These are phyloP conservation scores for Frankliniella fusca DNA, from an alignment of 2,888 invertebrate genomes.

Conservation along the genomic window DNA sequence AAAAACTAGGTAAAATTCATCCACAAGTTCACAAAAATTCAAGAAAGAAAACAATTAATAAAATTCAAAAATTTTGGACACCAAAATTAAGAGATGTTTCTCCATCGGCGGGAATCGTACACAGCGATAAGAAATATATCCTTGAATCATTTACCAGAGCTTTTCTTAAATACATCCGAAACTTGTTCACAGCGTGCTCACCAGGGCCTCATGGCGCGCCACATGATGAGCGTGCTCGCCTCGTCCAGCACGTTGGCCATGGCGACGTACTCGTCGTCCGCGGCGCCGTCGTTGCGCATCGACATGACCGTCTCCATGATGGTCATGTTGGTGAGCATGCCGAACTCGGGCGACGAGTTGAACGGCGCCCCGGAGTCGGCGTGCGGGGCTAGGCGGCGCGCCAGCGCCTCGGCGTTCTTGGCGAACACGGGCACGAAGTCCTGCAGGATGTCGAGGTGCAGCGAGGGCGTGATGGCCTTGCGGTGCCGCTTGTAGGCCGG, in stretches of 20 bases:
- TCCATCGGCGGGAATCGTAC: too few relatives aligned
- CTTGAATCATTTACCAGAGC: too few relatives aligned
- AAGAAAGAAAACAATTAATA: too few relatives aligned
- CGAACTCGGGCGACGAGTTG: neutral
- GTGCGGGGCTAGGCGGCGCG: neutral
- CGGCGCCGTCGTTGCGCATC: neutral
- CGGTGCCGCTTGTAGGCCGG: constrained; percentile 2
- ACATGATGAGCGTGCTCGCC: neutral
- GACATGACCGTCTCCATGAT: constrained; percentile 18
- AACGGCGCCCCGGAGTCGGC: neutral
- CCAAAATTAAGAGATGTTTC: too few relatives aligned
- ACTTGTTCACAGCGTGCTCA: neutral
- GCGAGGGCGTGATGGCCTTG: constrained; percentile 15
- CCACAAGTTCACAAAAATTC: too few relatives aligned
- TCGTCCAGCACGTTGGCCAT: neutral
- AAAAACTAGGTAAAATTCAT: too few relatives aligned
- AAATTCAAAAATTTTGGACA: neutral
- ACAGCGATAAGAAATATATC: too few relatives aligned
- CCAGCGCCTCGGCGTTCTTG: constrained; percentile 23
- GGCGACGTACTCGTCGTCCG: neutral
- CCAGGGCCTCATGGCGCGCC: constrained; percentile 11
- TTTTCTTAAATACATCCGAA: neutral
- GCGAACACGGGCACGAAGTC: constrained; percentile 16
- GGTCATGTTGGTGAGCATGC: constrained; percentile 15
- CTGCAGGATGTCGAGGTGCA: constrained; percentile 20